A percentile compares a stretch with the other conserved stretches of the same genome.
Evolutionary conservation across 2,888 invertebrate species (phyloP).

Genomic region (Temnothorax unifasciatus): DNA sequence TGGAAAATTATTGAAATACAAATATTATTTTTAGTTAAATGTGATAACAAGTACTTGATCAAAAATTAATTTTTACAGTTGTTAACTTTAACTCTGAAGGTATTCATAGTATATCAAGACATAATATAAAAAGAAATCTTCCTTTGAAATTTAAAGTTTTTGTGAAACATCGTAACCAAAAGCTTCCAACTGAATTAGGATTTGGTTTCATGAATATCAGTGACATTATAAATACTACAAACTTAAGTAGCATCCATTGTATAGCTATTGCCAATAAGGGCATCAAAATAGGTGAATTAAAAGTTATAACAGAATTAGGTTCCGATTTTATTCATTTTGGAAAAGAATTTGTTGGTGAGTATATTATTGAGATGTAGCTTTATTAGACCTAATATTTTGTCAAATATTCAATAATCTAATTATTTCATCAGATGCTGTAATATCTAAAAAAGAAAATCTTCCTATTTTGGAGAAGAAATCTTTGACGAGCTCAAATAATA

Average conservation of each 20-base stretch:
- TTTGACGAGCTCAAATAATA: conserved; percentile 46
- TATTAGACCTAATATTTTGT: neutral
- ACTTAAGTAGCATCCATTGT: conserved; percentile 84
- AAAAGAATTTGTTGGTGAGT: conserved; percentile 86
- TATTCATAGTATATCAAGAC: conserved; percentile 85
- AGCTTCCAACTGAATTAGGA: conserved; percentile 85
- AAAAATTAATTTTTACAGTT: conserved; percentile 76
- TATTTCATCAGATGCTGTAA: conserved; percentile 76
- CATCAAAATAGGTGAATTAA: conserved; percentile 86
- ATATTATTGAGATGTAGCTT: conserved; percentile 14
- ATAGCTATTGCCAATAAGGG: conserved; percentile 85
- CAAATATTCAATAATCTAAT: neutral
- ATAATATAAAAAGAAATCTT: conserved; percentile 80
- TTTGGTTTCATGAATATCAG: conserved; percentile 84
- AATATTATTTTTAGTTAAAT: conserved; percentile 1
- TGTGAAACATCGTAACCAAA: conserved; percentile 86
- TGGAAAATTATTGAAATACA: neutral
- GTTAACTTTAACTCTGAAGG: conserved; percentile 86
- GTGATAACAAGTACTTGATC: conserved; percentile 3
- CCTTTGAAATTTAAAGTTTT: conserved; percentile 86
- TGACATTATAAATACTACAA: conserved; percentile 82
- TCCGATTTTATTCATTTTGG: conserved; percentile 87
- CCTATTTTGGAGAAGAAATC: conserved; percentile 74
- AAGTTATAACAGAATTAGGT: conserved; percentile 86
- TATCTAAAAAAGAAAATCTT: conserved; percentile 82